These are phyloP conservation scores for Rhingia campestris DNA, from an alignment of 2,888 invertebrate genomes.

Conservation along the genomic window DNA sequence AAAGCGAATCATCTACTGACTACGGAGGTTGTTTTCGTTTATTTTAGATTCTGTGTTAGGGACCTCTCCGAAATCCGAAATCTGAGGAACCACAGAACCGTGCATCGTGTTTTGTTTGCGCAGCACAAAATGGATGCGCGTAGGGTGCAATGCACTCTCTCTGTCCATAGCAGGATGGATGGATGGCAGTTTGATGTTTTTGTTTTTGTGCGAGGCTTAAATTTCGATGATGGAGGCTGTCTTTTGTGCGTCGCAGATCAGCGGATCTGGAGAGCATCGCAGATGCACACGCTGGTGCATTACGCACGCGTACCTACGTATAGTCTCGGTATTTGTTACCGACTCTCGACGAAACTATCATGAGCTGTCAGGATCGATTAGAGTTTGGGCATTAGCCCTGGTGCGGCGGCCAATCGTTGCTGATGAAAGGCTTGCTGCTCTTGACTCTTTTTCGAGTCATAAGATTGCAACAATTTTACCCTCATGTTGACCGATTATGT, in stretches of 20 bases:
- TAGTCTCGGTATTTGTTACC: slow-evolving; percentile 23
- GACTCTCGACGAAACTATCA: slow-evolving; percentile 61
- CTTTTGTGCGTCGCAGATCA: slow-evolving; percentile 26
- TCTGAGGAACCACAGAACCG: slow-evolving; percentile 63
- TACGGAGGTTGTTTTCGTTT: slow-evolving; percentile 49
- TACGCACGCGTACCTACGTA: slow-evolving; percentile 66
- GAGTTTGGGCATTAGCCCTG: slow-evolving; percentile 39
- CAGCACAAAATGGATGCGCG: slow-evolving; percentile 60
- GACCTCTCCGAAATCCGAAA: slow-evolving; percentile 44
- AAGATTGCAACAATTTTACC: slow-evolving; percentile 66
- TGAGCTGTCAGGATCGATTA: slow-evolving; percentile 72
- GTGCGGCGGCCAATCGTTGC: slow-evolving; percentile 41
- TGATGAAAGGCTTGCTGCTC: slow-evolving; percentile 57
- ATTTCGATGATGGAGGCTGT: slow-evolving; percentile 62
- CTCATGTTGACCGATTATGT: slow-evolving; percentile 66
- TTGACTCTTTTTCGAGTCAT: slow-evolving; percentile 11
- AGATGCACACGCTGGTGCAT: slow-evolving; percentile 66
- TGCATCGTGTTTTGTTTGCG: slow-evolving; percentile 48
- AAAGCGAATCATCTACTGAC: slow-evolving; percentile 49
- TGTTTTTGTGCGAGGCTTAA: slow-evolving; percentile 55
- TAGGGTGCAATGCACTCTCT: slow-evolving; percentile 67
- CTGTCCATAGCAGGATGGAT: slow-evolving; percentile 31
- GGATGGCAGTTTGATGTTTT: slow-evolving; percentile 45
- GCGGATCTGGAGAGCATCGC: slow-evolving; percentile 15
- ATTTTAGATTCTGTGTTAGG: slow-evolving; percentile 63